Percentiles rank a stretch among this genome's conserved stretches.
phyloP scores from a whole-genome alignment of 2,888 invertebrate genomes.

The Scelioninae gen. 1 region DNA sequence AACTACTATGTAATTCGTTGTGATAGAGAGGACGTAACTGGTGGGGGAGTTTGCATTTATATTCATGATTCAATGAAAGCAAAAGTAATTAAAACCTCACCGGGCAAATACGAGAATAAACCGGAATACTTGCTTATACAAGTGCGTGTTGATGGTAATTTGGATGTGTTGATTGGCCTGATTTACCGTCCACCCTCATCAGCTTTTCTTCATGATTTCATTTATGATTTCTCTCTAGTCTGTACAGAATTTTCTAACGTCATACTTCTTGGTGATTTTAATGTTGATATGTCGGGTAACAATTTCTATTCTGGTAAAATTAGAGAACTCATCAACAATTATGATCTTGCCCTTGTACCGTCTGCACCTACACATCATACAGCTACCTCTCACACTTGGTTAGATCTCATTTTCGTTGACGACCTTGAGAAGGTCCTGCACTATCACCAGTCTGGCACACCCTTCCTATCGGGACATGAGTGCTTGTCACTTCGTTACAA shows the following conservation, averaged over 20 bases:
- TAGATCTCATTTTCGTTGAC: background rate
- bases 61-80: background rate
- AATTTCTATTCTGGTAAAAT: background rate
- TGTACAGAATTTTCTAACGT: background rate
- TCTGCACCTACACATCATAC: background rate
- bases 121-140: background rate
- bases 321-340: background rate
- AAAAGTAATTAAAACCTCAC: background rate
- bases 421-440: background rate
- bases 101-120: background rate
- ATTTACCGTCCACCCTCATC: background rate
- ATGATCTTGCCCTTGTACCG: background rate
- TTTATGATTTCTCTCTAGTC: background rate
- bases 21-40: background rate
- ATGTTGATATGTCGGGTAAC: background rate
- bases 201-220: background rate
- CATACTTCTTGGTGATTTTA: background rate
- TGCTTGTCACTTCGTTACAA: too few relatives aligned
- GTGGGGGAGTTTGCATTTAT: background rate
- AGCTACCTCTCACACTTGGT: background rate
- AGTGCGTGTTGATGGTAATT: background rate
- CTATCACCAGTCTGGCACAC: too few relatives aligned
- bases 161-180: background rate
- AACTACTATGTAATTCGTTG: slow-evolving; percentile 1
- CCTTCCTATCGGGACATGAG: too few relatives aligned